phyloP scores from a whole-genome alignment of 2,888 invertebrate species.

The Drosophila macrospina region DNA sequence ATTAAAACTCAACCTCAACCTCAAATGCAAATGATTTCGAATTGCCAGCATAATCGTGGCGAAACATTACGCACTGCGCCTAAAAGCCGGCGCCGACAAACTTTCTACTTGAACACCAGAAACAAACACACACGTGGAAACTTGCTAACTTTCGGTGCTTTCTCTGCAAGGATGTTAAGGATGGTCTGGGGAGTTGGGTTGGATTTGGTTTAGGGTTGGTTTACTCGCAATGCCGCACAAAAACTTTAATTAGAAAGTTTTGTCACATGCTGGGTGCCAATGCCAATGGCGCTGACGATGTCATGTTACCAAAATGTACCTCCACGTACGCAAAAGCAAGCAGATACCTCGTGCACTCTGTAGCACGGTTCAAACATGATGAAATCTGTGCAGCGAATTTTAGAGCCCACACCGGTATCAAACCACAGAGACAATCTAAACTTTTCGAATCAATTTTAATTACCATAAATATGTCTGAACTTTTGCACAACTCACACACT shows the following conservation, averaged over 20 bases:
- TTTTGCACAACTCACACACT: slow-evolving; percentile 53
- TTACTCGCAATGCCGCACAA: slow-evolving; percentile 51
- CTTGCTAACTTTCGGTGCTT: slow-evolving; percentile 67
- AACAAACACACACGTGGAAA: slow-evolving; percentile 72
- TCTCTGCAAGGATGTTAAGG: slow-evolving; percentile 38
- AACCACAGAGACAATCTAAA: slow-evolving; percentile 78
- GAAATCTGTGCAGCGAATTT: slow-evolving; percentile 47
- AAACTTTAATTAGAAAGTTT: slow-evolving; percentile 81
- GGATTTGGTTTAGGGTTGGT: slow-evolving; percentile 17
- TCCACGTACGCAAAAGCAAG: slow-evolving; percentile 9
- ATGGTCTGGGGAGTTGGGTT: background rate
- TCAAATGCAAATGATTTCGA: slow-evolving; percentile 56
- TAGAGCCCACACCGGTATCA: slow-evolving; percentile 57
- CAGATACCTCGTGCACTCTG: slow-evolving; percentile 38
- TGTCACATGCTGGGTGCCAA: slow-evolving; percentile 72
- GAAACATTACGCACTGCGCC: slow-evolving; percentile 69
- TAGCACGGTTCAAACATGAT: slow-evolving; percentile 50
- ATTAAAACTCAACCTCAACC: slow-evolving; percentile 63
- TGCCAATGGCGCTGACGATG: slow-evolving; percentile 27
- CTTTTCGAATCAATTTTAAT: slow-evolving; percentile 83
- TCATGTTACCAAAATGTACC: slow-evolving; percentile 41
- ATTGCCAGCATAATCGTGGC: slow-evolving; percentile 44
- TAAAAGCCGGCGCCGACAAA: slow-evolving; percentile 65
- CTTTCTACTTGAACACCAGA: slow-evolving; percentile 49
- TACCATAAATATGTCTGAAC: slow-evolving; percentile 78